phyloP scores from a whole-genome alignment of 2,888 invertebrate species.

The Andrena bicolor region DNA sequence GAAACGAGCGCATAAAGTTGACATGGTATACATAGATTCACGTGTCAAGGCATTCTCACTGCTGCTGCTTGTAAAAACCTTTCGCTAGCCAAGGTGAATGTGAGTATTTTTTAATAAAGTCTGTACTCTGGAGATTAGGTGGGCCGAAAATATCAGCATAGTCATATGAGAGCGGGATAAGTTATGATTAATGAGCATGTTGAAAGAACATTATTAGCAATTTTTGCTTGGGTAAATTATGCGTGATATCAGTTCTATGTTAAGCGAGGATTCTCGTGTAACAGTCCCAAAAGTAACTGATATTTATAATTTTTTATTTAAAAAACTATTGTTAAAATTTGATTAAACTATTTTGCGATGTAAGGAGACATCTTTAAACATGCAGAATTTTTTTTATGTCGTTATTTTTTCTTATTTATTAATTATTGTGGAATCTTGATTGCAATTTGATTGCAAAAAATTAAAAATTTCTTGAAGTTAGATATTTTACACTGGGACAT shows the following conservation, averaged over 20 bases:
- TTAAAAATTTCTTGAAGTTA: no score
- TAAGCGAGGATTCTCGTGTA: neutral
- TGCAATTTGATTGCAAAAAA: no score
- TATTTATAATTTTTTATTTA: no score
- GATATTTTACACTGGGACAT: no score
- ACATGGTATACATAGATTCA: constrained; percentile 37
- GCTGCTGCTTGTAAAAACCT: constrained; percentile 24
- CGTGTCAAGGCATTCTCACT: constrained; percentile 25
- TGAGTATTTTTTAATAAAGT: constrained; percentile 20
- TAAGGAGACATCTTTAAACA: no score
- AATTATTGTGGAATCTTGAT: no score
- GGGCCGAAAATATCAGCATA: constrained; percentile 8
- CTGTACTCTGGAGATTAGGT: neutral
- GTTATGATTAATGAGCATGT: constrained; percentile 25
- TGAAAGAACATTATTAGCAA: neutral
- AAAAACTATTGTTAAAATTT: no score
- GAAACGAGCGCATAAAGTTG: constrained; percentile 44
- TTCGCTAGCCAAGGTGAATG: constrained; percentile 41
- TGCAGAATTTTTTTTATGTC: no score
- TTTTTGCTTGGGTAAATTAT: neutral
- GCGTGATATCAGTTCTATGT: neutral
- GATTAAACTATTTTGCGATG: no score
- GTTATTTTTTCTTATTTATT: no score
- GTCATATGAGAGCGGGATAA: neutral
- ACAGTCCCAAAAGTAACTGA: no score